Conservation (phyloP, 2,113 vertebrate species). For the Pelobates fuscus region DNA sequence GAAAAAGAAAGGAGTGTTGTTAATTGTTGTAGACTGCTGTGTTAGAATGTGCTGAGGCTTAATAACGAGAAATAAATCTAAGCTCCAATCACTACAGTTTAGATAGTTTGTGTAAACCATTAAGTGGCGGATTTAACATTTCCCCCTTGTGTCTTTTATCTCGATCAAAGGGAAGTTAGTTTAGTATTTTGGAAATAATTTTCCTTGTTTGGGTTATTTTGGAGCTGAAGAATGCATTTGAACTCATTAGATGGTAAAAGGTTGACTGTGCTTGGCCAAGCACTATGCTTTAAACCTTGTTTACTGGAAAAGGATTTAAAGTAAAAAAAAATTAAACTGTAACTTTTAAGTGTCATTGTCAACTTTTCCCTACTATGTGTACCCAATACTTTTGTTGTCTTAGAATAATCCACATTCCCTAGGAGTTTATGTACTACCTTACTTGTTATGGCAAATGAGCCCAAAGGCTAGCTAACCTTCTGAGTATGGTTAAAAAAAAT, state of each 20-base stretch:
- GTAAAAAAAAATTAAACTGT: too few relatives aligned
- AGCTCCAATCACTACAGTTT: constrained; percentile 1
- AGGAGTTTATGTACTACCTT: too few relatives aligned
- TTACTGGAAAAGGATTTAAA: constrained; percentile 3
- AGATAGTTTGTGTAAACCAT: background rate
- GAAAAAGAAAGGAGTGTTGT: background rate
- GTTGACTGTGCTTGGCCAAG: background rate
- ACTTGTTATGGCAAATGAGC: too few relatives aligned
- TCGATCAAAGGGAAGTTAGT: constrained; percentile 22
- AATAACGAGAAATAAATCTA: constrained; percentile 13
- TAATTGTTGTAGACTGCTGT: constrained; percentile 24
- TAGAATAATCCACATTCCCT: too few relatives aligned
- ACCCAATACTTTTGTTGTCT: too few relatives aligned
- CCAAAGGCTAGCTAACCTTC: too few relatives aligned
- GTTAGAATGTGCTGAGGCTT: constrained; percentile 17
- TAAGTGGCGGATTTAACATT: constrained; percentile 25
- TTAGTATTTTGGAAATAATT: constrained; percentile 39
- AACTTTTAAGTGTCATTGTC: background rate
- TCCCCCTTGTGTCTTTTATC: constrained; percentile 30
- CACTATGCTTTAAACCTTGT: background rate
- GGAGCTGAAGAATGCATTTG: constrained; percentile 18
- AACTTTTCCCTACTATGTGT: too few relatives aligned
- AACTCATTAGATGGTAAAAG: constrained; percentile 19
- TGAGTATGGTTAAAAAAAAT: too few relatives aligned
- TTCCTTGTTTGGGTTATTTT: constrained; percentile 29